These are phyloP conservation scores for Varanus salvator DNA, from an alignment of 2,113 vertebrate species.

Conservation along the genomic window DNA sequence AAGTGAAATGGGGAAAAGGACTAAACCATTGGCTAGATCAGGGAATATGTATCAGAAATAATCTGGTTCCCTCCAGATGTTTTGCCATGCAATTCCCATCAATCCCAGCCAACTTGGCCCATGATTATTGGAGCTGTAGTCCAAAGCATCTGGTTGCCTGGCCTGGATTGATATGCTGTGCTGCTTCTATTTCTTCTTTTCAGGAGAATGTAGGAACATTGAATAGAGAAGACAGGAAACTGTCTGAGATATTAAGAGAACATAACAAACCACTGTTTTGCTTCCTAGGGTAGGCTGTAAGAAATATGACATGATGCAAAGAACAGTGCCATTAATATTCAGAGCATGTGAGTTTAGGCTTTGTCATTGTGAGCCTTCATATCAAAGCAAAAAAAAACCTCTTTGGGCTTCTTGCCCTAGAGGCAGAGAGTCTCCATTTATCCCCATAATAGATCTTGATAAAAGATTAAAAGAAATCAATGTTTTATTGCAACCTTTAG, in stretches of 20 bases:
- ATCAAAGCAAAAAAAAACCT: background rate
- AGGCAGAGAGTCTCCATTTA: conserved; percentile 11
- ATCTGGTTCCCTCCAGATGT: too few relatives aligned
- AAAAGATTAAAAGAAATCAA: background rate
- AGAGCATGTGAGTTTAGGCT: background rate
- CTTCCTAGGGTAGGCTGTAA: background rate
- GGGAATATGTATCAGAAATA: background rate
- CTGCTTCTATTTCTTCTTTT: background rate
- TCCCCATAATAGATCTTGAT: background rate
- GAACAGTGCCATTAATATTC: background rate
- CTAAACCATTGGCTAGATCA: background rate
- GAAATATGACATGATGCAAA: background rate
- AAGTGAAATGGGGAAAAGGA: background rate
- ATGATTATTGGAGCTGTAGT: too few relatives aligned
- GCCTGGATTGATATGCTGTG: background rate
- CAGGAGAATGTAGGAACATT: background rate
- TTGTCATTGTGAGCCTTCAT: background rate
- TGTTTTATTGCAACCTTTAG: background rate
- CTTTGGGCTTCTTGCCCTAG: background rate
- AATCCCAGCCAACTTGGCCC: too few relatives aligned
- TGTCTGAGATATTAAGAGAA: background rate
- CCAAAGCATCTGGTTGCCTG: too few relatives aligned
- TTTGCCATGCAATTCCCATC: too few relatives aligned
- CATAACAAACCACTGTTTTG: background rate
- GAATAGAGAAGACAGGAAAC: background rate